These are phyloP conservation scores for Eumacrocentrus americanus DNA, from an alignment of 2,888 invertebrate genomes.

Conservation along the genomic window DNA sequence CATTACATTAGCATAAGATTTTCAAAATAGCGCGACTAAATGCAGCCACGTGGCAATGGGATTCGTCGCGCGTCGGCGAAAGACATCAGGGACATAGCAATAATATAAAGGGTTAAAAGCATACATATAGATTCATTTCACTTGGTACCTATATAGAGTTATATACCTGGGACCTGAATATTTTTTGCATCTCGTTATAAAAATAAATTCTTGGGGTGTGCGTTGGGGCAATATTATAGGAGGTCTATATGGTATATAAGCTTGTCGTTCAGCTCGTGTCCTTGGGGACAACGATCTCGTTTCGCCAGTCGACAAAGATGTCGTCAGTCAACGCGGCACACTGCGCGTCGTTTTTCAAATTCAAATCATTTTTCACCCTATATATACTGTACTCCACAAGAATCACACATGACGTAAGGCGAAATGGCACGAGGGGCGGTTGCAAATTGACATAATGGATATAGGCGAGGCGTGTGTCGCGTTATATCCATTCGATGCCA, in stretches of 20 bases:
- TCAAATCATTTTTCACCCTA: constrained; percentile 16
- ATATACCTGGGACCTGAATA: constrained; percentile 19
- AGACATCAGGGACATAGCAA: neutral
- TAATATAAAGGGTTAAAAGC: constrained; percentile 12
- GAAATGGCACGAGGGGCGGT: constrained; percentile 14
- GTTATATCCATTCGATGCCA: neutral
- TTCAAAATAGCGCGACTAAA: constrained; percentile 42
- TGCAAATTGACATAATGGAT: constrained; percentile 24
- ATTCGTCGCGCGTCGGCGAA: constrained; percentile 14
- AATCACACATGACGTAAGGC: constrained; percentile 2
- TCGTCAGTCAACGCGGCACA: no score
- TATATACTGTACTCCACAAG: constrained; percentile 1
- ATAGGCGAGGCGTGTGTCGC: constrained; percentile 21
- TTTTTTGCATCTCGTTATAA: constrained; percentile 24
- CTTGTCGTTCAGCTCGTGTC: constrained; percentile 13
- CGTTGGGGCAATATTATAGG: no score
- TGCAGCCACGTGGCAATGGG: constrained; percentile 46
- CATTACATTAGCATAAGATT: constrained; percentile 49
- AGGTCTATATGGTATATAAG: no score
- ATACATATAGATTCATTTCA: constrained; percentile 13
- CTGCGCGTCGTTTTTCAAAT: constrained; percentile 19
- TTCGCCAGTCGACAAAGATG: neutral
- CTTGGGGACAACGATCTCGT: constrained; percentile 17
- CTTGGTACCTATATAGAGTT: no score
- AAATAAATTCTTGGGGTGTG: neutral